phyloP scores from a whole-genome alignment of 2,888 invertebrate genomes.

The Volucella zonaria region DNA sequence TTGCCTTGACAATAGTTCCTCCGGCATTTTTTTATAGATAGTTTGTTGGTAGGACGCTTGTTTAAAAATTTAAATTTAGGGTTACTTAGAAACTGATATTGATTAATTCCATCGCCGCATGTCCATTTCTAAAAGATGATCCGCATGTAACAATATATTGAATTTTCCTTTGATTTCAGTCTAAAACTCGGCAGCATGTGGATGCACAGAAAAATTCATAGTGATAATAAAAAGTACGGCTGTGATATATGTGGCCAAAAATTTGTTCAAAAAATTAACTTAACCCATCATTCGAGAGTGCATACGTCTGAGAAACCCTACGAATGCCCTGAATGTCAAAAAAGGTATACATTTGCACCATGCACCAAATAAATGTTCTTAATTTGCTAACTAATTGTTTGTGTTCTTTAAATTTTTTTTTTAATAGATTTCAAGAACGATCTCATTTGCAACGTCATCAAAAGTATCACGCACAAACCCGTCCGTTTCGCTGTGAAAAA shows the following conservation, averaged over 20 bases:
- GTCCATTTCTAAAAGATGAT: too few relatives aligned
- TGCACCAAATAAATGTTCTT: background rate
- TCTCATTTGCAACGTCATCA: slow-evolving; percentile 82
- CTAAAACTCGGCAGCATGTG: slow-evolving; percentile 82
- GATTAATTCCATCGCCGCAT: too few relatives aligned
- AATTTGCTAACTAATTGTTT: background rate
- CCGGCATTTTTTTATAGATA: too few relatives aligned
- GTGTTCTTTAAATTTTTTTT: background rate
- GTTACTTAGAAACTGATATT: too few relatives aligned
- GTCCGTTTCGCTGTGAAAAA: slow-evolving; percentile 82
- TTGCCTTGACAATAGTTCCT: too few relatives aligned
- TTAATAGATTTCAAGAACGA: slow-evolving; percentile 80
- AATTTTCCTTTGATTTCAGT: slow-evolving; percentile 73
- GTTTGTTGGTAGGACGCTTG: too few relatives aligned
- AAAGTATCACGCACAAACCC: slow-evolving; percentile 81
- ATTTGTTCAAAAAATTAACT: slow-evolving; percentile 82
- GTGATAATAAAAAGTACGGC: slow-evolving; percentile 82
- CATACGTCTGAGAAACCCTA: slow-evolving; percentile 82
- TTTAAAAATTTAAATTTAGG: too few relatives aligned
- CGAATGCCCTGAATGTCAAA: slow-evolving; percentile 82
- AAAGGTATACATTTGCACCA: slow-evolving; percentile 75
- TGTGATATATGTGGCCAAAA: slow-evolving; percentile 83
- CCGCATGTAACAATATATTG: too few relatives aligned
- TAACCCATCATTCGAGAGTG: slow-evolving; percentile 82
- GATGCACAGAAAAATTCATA: slow-evolving; percentile 83